Evolutionary conservation across 2,797 vertebrate genomes (phyloP).

Genomic region (Macropus fuliginosus): DNA sequence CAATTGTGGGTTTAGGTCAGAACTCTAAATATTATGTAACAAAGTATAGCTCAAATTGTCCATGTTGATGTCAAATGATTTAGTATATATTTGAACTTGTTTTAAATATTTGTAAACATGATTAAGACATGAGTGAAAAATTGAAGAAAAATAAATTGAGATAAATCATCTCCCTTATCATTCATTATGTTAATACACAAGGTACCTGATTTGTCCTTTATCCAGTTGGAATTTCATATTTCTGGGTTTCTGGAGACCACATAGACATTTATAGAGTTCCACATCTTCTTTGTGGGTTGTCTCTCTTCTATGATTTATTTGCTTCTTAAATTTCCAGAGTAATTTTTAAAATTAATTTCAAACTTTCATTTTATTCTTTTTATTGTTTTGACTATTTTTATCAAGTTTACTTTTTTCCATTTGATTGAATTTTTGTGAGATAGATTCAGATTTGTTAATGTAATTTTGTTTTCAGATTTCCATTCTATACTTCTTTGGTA

Average conservation of each 20-base stretch:
- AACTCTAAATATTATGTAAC: no score
- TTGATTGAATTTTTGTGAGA: background rate
- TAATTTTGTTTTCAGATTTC: background rate
- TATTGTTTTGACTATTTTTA: background rate
- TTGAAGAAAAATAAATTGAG: no score
- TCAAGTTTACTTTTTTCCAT: background rate
- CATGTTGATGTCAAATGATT: no score
- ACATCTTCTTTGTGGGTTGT: background rate
- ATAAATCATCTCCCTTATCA: background rate
- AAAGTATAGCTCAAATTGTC: no score
- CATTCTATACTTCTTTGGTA: background rate
- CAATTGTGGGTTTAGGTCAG: no score
- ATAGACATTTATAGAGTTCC: background rate
- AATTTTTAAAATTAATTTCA: background rate
- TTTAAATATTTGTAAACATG: no score
- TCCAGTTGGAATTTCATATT: background rate
- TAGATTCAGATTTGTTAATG: background rate
- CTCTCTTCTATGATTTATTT: background rate
- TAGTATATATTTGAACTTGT: no score
- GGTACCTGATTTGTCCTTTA: background rate
- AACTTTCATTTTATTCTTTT: background rate
- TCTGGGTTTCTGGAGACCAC: background rate
- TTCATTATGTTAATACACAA: background rate
- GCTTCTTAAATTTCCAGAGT: background rate
- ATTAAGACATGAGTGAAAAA: no score